A percentile compares a stretch with the other conserved stretches of the same genome.
These are phyloP conservation scores for Parazoanthus darwini DNA, from an alignment of 92 coral and sea anemone species.

Conservation along the genomic window DNA sequence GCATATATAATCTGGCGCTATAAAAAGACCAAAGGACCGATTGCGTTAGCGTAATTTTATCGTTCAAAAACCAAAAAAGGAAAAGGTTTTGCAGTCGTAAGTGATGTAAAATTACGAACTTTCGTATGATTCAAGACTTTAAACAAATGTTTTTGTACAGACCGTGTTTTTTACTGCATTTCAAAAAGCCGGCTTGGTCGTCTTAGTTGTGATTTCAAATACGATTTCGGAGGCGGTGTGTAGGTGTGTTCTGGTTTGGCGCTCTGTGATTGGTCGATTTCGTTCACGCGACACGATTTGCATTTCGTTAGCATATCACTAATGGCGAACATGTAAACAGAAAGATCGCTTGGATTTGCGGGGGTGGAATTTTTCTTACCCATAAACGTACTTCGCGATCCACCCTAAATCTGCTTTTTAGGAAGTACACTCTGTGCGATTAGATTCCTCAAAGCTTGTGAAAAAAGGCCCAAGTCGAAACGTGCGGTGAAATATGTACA, in stretches of 20 bases:
- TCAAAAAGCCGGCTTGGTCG: not conserved
- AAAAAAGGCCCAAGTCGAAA: not conserved
- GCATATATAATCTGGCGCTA: not conserved
- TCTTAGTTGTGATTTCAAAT: constrained; percentile 32
- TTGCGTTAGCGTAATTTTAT: not conserved
- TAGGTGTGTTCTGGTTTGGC: constrained; percentile 61
- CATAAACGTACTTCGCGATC: not conserved
- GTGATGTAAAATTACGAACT: not conserved
- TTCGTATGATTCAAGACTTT: not conserved
- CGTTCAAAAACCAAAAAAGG: not conserved
- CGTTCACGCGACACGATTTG: constrained; percentile 35
- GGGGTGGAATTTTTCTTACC: not conserved
- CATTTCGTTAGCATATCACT: constrained; percentile 20
- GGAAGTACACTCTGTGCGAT: not conserved
- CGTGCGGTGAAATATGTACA: constrained; percentile 26
- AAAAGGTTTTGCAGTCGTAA: not conserved
- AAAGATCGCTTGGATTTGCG: not conserved
- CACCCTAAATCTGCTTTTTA: not conserved
- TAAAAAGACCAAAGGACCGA: not conserved
- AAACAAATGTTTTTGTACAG: not conserved
- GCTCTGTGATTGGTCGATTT: constrained; percentile 55
- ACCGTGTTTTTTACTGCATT: constrained; percentile 6
- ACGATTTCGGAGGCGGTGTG: constrained; percentile 52
- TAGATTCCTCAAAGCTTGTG: not conserved
- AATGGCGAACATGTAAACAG: constrained; percentile 35